phyloP scores from a whole-genome alignment of 2,888 invertebrate species.

The Diogma glabrata region DNA sequence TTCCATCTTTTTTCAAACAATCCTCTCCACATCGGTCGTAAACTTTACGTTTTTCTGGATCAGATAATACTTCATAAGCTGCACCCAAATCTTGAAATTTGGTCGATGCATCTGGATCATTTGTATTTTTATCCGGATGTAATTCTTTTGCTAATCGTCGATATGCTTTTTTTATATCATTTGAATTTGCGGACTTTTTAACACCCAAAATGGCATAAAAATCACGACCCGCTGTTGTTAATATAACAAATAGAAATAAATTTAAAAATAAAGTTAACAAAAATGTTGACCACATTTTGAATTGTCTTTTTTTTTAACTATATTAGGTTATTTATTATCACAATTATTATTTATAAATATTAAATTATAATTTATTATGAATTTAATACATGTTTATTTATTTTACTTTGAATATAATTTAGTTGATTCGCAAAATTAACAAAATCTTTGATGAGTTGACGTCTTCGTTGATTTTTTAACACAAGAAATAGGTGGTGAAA shows the following conservation, averaged over 20 bases:
- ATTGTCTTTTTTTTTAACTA: too few relatives aligned
- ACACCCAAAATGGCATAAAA: constrained; percentile 90
- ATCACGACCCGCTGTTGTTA: constrained; percentile 57
- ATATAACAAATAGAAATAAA: constrained; percentile 3
- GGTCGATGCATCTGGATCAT: constrained; percentile 83
- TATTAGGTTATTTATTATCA: neutral
- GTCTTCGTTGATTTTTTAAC: neutral
- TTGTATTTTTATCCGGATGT: constrained; percentile 95
- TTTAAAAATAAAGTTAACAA: neutral
- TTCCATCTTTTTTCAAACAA: constrained; percentile 85
- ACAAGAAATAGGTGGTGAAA: constrained; percentile 5
- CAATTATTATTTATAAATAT: neutral
- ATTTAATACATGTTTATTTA: neutral
- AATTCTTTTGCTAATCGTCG: constrained; percentile 87
- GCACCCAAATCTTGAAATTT: constrained; percentile 94
- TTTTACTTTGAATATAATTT: neutral
- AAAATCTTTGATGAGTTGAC: constrained; percentile 2
- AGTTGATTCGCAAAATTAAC: neutral
- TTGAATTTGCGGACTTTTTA: constrained; percentile 69
- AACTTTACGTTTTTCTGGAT: constrained; percentile 81
- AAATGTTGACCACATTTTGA: constrained; percentile 2
- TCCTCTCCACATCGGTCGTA: constrained; percentile 97
- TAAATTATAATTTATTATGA: neutral
- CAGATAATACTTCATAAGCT: constrained; percentile 91
- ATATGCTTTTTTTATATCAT: constrained; percentile 97